These are phyloP conservation scores for Sylvilagus floridanus DNA, from an alignment of 2,797 vertebrate genomes.

Conservation along the genomic window DNA sequence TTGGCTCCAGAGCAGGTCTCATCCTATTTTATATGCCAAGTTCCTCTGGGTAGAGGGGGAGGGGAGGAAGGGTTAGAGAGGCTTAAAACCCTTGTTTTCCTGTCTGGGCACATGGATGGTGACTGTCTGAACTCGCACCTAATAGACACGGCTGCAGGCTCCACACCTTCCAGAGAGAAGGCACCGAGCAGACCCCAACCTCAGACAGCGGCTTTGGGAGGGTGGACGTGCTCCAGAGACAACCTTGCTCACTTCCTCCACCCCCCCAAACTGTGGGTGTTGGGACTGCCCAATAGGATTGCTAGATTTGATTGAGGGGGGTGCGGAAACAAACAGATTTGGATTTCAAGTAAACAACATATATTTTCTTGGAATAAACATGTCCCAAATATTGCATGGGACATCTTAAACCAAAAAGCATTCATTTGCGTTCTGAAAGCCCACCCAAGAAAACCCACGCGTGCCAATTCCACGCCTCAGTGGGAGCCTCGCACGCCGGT, in stretches of 20 bases:
- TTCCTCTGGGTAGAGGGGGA: background rate
- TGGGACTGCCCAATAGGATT: background rate
- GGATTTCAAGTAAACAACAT: background rate
- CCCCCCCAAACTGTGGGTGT: background rate
- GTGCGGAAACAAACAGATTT: background rate
- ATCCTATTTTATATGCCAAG: background rate
- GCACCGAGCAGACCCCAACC: background rate
- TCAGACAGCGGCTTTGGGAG: accelerated
- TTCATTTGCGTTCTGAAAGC: background rate
- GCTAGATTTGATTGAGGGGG: background rate
- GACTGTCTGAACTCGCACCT: background rate
- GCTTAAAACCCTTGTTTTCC: background rate
- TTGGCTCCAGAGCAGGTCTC: background rate
- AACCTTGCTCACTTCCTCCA: background rate
- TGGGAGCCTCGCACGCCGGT: background rate
- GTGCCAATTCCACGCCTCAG: background rate
- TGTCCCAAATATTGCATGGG: background rate
- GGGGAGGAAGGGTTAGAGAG: background rate
- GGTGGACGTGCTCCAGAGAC: background rate
- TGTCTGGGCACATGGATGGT: background rate
- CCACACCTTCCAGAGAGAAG: background rate
- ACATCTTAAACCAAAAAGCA: background rate
- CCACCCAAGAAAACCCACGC: background rate
- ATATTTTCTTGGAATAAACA: background rate
- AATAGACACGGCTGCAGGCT: background rate